Base-by-base conservation (phyloP, 2,888 invertebrate genomes). In the Epicampocera succincta region DNA sequence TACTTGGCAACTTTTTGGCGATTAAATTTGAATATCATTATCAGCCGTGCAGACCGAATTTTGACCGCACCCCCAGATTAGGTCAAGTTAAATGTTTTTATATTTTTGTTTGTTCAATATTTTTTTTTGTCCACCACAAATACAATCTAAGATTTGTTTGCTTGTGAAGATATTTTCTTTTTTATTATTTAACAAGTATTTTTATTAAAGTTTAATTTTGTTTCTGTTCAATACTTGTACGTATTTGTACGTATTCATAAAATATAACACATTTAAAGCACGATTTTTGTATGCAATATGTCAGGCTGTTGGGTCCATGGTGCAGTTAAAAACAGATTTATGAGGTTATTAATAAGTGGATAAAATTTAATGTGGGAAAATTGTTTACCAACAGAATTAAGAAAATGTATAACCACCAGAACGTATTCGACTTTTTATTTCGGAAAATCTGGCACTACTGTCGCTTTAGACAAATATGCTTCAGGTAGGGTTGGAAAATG, bases 11-110 rank as follows among this genome's bases (percentile, higher is more conserved):
- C 44, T 58, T 40, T 40, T 75, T 60, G 8, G 25, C 29, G 9
- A 46, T 60, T 60, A 42, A 33, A 21, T 68, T 75, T 75, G 50
- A 75, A 75, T 75, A 58, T 75, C 68, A 75, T 60, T 75, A 68
- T 68, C 66, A 68, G 60, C 33, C 19, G 13, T 42, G 46, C 5
- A 60, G 33, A 68, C 52, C 12, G 42, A 65, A 63, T 21, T 73
- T 52, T 56, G 63, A 75, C 66, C 50, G 33, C 60, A 52, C 58
- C 68, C 33, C 13, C 33, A 33, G 50, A 13, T 68, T 42, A 75
- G 75, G 68, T 75, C 75, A 75, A 75, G 75, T 68, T 75, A 60
- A 60, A 56, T 21, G 38, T 74, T 52, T 8, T 33, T 50, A 11
- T 58, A 33, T 56, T 29, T n/a, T 17, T 25, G n/a, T 1, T 15